Conservation (phyloP, 2,797 vertebrate species). For the Enteromius thamalakanensis region DNA sequence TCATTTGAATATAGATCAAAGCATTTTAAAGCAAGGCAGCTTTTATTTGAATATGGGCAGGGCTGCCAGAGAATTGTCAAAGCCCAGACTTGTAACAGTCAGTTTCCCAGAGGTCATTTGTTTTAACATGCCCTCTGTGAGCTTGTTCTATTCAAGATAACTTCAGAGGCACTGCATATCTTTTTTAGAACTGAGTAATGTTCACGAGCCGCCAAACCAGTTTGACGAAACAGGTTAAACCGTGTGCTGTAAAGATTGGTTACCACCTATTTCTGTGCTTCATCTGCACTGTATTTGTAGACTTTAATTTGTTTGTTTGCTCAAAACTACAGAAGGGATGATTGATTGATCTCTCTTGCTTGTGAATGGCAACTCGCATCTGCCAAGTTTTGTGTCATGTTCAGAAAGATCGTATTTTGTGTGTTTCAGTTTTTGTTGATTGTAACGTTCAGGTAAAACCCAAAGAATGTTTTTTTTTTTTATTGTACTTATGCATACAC, state of each 20-base stretch:
- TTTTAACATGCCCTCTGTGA: conserved; percentile 9
- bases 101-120: conserved; percentile 8
- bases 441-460: background rate
- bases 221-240: background rate
- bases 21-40: background rate
- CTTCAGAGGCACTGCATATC: background rate
- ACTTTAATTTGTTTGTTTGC: background rate
- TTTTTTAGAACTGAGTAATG: background rate
- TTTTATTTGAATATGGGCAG: conserved; percentile 12
- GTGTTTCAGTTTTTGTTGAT: background rate
- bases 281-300: background rate
- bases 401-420: background rate
- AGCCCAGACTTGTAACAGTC: background rate
- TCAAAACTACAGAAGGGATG: background rate
- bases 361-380: too few species aligned
- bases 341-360: background rate
- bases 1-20: background rate
- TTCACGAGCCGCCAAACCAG: background rate
- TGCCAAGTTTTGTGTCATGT: background rate
- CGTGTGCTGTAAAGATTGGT: background rate
- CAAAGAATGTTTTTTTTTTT: background rate
- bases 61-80: conserved; percentile 1
- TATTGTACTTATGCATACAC: background rate
- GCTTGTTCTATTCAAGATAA: background rate
- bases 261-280: background rate